phyloP scores from a whole-genome alignment of 2,888 invertebrate species.

The Drosophila diplacantha region DNA sequence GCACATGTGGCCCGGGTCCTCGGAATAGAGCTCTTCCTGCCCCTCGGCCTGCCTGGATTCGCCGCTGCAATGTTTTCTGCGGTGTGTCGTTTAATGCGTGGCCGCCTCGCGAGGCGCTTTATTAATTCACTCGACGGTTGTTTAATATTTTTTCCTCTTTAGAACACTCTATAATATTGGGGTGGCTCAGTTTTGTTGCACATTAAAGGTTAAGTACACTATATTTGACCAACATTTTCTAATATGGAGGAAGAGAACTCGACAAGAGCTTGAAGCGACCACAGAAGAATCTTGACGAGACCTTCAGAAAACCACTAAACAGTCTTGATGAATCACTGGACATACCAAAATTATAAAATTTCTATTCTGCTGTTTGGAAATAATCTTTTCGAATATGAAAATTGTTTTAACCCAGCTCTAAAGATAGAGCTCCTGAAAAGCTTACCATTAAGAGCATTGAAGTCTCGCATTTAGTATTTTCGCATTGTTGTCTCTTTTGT shows the following conservation, averaged over 20 bases:
- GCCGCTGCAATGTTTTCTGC: conserved; percentile 34
- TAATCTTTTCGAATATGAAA: neutral
- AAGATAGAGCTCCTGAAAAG: neutral
- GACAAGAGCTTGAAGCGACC: too few relatives aligned
- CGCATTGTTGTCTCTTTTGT: conserved; percentile 18
- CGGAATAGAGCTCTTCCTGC: conserved; percentile 25
- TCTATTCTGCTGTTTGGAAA: neutral
- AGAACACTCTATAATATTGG: conserved; percentile 2
- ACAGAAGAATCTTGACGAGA: neutral
- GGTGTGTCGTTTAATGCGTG: conserved; percentile 69
- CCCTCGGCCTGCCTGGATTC: conserved; percentile 23
- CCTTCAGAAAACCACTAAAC: neutral
- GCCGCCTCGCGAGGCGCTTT: conserved; percentile 67
- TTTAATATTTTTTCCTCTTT: conserved; percentile 57
- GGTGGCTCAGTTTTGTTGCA: neutral
- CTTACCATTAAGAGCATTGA: conserved; percentile 12
- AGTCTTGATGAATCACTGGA: too few relatives aligned
- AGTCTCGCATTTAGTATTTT: neutral
- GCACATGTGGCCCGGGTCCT: conserved; percentile 32
- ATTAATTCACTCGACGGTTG: conserved; percentile 69
- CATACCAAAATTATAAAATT: too few relatives aligned
- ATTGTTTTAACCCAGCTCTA: neutral
- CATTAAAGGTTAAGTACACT: neutral
- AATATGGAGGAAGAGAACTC: neutral
- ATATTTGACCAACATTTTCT: neutral